Conservation (phyloP, 2,113 vertebrate genomes). For the Panthera leo region DNA sequence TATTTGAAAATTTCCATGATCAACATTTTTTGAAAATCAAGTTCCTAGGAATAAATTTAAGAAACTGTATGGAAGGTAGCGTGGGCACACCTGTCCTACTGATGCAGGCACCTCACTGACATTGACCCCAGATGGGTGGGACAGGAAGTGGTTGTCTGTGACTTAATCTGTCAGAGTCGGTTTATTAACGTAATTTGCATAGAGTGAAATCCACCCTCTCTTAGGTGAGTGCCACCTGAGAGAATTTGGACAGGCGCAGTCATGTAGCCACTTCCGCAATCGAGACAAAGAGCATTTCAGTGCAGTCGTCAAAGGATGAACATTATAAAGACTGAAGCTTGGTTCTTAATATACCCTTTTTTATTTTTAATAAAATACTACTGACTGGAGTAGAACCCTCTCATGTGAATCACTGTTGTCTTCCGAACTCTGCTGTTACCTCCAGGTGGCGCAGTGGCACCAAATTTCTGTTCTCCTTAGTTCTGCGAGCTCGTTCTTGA, state of each 20-base stretch:
- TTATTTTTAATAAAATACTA: not conserved
- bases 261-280: not conserved
- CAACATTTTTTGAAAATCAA: not conserved
- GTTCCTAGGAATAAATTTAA: not conserved
- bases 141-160: not conserved
- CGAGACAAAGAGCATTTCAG: not conserved
- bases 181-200: not conserved
- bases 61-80: not conserved
- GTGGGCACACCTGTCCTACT: not conserved
- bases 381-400: not conserved
- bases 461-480: not conserved
- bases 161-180: no score
- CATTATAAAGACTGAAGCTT: not conserved
- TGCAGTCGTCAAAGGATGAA: not conserved
- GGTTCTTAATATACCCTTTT: not conserved
- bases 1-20: not conserved
- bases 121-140: no score
- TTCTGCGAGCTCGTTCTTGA: not conserved
- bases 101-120: not conserved
- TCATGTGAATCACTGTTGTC: not conserved
- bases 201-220: not conserved
- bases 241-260: not conserved
- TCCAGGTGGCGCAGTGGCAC: conserved; percentile 36
- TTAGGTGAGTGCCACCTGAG: not conserved
- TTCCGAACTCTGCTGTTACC: not conserved